phyloP scores from a whole-genome alignment of 2,888 invertebrate species.

The Hofmannophila pseudospretella region DNA sequence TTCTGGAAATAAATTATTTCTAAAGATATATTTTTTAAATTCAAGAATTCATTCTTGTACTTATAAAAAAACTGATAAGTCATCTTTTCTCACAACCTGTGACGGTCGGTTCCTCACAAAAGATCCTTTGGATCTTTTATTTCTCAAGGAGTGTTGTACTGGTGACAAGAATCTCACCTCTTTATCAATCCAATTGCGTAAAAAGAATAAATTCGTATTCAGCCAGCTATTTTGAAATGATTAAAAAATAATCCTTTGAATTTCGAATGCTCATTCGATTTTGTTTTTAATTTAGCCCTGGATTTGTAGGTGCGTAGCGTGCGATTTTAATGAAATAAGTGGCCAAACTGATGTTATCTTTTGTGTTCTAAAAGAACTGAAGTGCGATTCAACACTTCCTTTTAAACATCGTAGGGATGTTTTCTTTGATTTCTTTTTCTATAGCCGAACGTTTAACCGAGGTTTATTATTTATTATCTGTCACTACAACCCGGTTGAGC shows the following conservation, averaged over 20 bases:
- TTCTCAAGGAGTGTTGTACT: constrained; percentile 31
- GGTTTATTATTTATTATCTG: too few relatives aligned
- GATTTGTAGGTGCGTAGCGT: constrained; percentile 7
- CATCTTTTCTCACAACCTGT: too few relatives aligned
- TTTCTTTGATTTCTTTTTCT: too few relatives aligned
- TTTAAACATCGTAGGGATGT: too few relatives aligned
- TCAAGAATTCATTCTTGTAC: too few relatives aligned
- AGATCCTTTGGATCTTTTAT: too few relatives aligned
- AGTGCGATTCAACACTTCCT: constrained; percentile 15
- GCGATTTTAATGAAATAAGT: constrained; percentile 46
- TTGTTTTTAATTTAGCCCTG: constrained; percentile 16
- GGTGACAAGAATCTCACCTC: constrained; percentile 64
- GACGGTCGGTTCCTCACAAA: too few relatives aligned
- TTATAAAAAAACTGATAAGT: too few relatives aligned
- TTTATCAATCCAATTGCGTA: constrained; percentile 11
- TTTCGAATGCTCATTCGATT: constrained; percentile 24
- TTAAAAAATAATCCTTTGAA: constrained; percentile 14
- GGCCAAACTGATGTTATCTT: constrained; percentile 26
- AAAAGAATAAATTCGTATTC: constrained; percentile 23
- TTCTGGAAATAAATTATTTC: too few relatives aligned
- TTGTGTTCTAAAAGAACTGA: neutral
- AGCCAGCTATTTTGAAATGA: constrained; percentile 12
- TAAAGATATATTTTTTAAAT: too few relatives aligned
- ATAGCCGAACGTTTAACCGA: too few relatives aligned
- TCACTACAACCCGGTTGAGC: too few relatives aligned